Conservation (phyloP, 2,797 vertebrate genomes). For the Paratrypauchen microcephalus region DNA sequence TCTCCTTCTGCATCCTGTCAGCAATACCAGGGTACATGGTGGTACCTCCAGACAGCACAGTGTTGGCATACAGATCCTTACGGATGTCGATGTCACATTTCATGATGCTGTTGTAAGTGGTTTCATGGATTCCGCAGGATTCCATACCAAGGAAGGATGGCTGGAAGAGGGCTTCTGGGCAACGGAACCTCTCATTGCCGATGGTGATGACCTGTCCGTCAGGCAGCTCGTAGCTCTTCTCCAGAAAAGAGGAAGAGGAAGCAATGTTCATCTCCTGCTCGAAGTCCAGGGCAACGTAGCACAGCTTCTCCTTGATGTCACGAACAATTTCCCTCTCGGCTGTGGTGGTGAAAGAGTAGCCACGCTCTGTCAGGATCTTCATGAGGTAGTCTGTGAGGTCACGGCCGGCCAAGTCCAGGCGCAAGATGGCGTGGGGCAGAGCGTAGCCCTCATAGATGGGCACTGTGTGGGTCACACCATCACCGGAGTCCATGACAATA, state of each 20-base stretch:
- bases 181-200: conserved; percentile 97
- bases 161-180: conserved; percentile 98
- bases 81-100: no score
- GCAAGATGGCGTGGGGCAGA: conserved; percentile 97
- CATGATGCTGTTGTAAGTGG: no score
- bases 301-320: conserved; percentile 99
- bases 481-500: conserved; percentile 99
- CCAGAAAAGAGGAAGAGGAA: conserved; percentile 94
- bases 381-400: conserved; percentile 99
- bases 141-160: conserved; percentile 98
- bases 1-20: no score
- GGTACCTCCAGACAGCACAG: no score
- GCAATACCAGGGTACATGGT: no score
- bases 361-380: conserved; percentile 99
- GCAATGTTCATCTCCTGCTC: conserved; percentile 99
- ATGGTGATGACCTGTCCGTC: conserved; percentile 99
- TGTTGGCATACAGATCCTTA: no score
- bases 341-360: conserved; percentile 99
- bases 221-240: conserved; percentile 99
- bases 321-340: conserved; percentile 97
- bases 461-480: conserved; percentile 99
- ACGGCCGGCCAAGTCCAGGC: conserved; percentile 98
- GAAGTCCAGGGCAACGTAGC: conserved; percentile 96
- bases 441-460: conserved; percentile 99
- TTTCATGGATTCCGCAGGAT: no score